Evolutionary conservation across 2,888 invertebrate species (phyloP).

Genomic region (Sipunculus nudus): DNA sequence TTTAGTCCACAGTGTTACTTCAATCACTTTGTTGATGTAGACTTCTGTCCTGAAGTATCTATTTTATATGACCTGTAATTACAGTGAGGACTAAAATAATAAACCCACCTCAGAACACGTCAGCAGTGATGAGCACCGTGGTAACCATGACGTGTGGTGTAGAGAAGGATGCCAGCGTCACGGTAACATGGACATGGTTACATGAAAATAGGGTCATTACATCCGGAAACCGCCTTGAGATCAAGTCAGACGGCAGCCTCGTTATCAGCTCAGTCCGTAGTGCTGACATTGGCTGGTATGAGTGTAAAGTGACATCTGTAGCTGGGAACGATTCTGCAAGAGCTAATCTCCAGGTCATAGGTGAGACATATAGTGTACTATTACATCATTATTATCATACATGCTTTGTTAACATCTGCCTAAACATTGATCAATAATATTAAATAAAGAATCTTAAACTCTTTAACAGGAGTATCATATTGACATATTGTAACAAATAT

Average conservation of each 20-base stretch:
- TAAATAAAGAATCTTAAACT: too few species aligned
- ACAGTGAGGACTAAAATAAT: constrained; percentile 91
- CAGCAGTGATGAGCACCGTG: constrained; percentile 89
- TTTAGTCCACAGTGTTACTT: too few species aligned
- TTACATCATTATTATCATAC: background rate
- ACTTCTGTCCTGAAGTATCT: too few species aligned
- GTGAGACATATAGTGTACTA: too few species aligned
- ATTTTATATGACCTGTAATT: too few species aligned
- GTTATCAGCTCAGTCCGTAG: constrained; percentile 73
- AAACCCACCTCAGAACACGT: constrained; percentile 89
- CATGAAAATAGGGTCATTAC: constrained; percentile 39
- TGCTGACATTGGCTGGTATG: constrained; percentile 89
- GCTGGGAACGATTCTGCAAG: constrained; percentile 93
- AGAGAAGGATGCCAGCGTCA: constrained; percentile 81
- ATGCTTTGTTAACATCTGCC: background rate
- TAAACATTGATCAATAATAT: too few species aligned
- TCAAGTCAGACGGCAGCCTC: constrained; percentile 78
- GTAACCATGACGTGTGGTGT: constrained; percentile 95
- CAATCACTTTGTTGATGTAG: too few species aligned
- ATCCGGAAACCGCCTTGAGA: constrained; percentile 36
- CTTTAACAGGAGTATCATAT: too few species aligned
- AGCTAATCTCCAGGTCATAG: constrained; percentile 85
- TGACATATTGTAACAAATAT: too few species aligned
- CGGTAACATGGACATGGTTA: constrained; percentile 54
- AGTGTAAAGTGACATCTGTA: constrained; percentile 85